phyloP scores from a whole-genome alignment of 2,888 invertebrate genomes.

The Macrostomum cliftonense region DNA sequence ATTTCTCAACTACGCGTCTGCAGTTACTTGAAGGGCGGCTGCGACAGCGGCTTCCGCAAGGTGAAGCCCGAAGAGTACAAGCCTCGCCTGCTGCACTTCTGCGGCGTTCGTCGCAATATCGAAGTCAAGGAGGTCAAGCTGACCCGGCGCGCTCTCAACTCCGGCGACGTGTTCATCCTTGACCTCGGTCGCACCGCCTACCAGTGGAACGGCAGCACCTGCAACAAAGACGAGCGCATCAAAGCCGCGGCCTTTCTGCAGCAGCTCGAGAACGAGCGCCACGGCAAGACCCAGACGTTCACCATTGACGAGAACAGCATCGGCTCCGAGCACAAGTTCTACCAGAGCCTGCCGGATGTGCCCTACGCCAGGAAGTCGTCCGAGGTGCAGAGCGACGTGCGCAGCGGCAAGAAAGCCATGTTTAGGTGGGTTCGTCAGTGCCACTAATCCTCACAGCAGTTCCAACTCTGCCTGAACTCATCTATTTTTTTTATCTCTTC shows the following conservation, averaged over 20 bases:
- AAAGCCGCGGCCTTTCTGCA: conserved; percentile 13
- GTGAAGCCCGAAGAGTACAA: conserved; percentile 12
- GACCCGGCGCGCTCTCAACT: conserved; percentile 16
- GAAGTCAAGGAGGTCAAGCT: conserved; percentile 9
- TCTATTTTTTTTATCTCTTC: no score
- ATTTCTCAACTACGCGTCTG: no score
- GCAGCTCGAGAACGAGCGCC: conserved; percentile 6
- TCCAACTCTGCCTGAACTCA: no score
- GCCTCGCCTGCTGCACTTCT: conserved; percentile 11
- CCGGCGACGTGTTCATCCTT: conserved; percentile 30
- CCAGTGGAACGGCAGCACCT: conserved; percentile 29
- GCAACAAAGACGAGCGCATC: conserved; percentile 30
- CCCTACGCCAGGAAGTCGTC: conserved; percentile 1
- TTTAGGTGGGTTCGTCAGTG: no score
- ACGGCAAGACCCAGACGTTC: conserved; percentile 10
- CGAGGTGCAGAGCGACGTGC: not conserved
- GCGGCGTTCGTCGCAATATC: conserved; percentile 2
- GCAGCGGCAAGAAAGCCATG: no score
- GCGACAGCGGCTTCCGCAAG: conserved; percentile 12
- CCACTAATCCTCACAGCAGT: no score
- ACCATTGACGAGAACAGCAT: conserved; percentile 4
- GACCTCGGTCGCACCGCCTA: conserved; percentile 24
- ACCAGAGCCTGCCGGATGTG: conserved; percentile 7
- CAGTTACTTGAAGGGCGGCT: conserved; percentile 14
- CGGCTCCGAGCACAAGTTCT: conserved; percentile 10